phyloP scores from a whole-genome alignment of 2,888 invertebrate genomes.

The Andrena bicolor region DNA sequence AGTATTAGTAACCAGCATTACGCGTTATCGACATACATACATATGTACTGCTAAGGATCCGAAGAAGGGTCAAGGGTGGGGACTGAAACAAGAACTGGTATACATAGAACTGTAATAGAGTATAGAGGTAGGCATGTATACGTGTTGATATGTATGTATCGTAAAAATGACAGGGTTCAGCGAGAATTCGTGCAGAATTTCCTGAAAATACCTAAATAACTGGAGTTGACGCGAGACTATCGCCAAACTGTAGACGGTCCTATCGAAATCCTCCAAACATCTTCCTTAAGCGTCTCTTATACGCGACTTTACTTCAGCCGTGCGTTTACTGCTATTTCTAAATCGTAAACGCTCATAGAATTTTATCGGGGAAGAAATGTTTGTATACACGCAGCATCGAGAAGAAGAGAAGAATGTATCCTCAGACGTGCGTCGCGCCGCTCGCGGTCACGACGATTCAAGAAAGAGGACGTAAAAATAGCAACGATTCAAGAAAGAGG shows the following conservation, averaged over 20 bases:
- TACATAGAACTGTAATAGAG: too few relatives aligned
- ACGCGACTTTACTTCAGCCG: not conserved
- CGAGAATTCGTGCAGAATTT: not conserved
- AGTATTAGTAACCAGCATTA: not conserved
- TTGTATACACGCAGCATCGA: not conserved
- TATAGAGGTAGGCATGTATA: not conserved
- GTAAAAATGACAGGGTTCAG: not conserved
- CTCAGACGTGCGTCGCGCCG: not conserved
- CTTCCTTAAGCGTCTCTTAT: not conserved
- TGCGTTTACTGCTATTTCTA: not conserved
- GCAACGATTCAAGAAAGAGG: not conserved
- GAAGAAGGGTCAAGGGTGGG: not conserved
- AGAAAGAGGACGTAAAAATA: not conserved
- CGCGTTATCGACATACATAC: not conserved
- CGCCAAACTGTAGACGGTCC: not conserved
- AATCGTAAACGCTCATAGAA: not conserved
- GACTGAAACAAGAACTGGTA: not conserved
- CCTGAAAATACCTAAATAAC: not conserved
- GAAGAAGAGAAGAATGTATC: not conserved
- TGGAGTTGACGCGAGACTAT: not conserved
- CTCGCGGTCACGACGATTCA: constrained; percentile 1
- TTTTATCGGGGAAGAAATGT: constrained; percentile 18
- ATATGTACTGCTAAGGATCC: not conserved
- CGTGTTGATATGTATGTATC: not conserved
- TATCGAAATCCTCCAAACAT: not conserved